Base-by-base conservation (phyloP, 2,113 vertebrate genomes). In the Salvelinus sp. region DNA sequence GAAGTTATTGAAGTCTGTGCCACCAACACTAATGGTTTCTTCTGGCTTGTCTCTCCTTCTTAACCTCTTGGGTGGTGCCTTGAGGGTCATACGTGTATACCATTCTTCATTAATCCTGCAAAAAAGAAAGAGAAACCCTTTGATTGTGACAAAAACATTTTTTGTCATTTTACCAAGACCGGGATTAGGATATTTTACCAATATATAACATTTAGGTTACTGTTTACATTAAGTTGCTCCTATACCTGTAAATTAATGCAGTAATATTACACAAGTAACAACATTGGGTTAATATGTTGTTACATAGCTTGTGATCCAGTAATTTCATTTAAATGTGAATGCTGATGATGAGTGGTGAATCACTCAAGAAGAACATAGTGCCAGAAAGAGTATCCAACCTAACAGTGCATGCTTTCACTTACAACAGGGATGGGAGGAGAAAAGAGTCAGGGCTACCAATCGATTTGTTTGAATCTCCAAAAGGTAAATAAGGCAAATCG, bases 41-140 rank as follows among this genome's bases (percentile, higher is more conserved):
- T 38, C 20, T 4, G 65, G n/a, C 30, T 76, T 82, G 13, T 10
- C 0, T 79, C 86, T 87, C 22, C 62, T 90, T 18, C 87, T 72
- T 7, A 80, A 22, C 5, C 79, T 80, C 74, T 76, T 87, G 23
- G 67, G 67, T 16, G 76, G 0, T 12, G 38, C 3, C 72, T 50
- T 87, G 23, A 33, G 27, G 25, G 25, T 7, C 57, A 82, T 27
- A 14, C 84, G 85, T 5, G 13, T 72, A 12, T 65, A 54, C 89
- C 90, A 92, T 9, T 92, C 89, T 62, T 86, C 0, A 70, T 88
- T 88, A 57, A 91, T 91, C 20, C 88, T 91, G 82, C 30, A 25
- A 57, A 69, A 79, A 18, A 78, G 10, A 70, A 1, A 71, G 6
- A 38, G 38, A 57, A 57, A 57, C 3, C 54, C 54, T 57, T 57